These are phyloP conservation scores for Rotaria sp. DNA, from an alignment of 2,888 invertebrate genomes.

Conservation along the genomic window DNA sequence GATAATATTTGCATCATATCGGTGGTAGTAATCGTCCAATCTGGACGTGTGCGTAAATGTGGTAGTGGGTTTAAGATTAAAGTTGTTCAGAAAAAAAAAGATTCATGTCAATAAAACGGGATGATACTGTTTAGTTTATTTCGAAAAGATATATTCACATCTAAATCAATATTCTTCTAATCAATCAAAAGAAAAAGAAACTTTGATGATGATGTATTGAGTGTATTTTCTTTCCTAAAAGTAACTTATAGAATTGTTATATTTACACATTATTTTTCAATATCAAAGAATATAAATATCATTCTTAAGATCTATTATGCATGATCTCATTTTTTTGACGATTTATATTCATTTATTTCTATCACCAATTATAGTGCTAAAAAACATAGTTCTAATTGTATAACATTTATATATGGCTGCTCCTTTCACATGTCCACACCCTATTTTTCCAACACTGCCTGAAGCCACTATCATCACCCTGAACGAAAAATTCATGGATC, in stretches of 20 bases:
- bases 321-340: not conserved
- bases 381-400: conserved; percentile 6
- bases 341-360: not conserved
- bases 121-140: too few species aligned
- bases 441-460: not conserved
- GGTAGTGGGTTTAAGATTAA: too few species aligned
- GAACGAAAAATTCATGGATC: not conserved
- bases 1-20: too few species aligned
- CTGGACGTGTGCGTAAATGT: too few species aligned
- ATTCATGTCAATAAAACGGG: too few species aligned
- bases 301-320: too few species aligned
- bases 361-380: not conserved
- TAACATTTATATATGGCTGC: not conserved
- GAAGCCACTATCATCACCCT: not conserved
- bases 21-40: too few species aligned
- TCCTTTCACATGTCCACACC: conserved; percentile 17
- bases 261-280: not conserved
- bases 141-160: too few species aligned
- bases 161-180: too few species aligned
- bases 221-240: too few species aligned
- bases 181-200: not conserved
- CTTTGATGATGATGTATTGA: not conserved
- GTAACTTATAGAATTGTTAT: not conserved
- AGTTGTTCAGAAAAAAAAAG: too few species aligned
- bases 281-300: not conserved